phyloP scores from a whole-genome alignment of 2,797 vertebrate genomes.

The Diglossa cyanea region DNA sequence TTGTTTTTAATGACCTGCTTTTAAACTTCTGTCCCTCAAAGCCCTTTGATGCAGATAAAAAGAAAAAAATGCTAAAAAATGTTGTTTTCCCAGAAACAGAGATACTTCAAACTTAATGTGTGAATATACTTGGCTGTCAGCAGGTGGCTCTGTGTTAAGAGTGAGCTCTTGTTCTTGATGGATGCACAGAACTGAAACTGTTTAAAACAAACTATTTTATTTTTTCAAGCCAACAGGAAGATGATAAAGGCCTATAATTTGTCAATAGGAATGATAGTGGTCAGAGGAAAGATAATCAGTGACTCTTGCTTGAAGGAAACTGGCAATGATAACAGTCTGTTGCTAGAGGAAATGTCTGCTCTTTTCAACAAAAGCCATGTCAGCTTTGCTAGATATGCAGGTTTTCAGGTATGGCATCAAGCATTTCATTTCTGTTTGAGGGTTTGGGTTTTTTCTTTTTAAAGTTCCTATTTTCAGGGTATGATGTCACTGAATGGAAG shows the following conservation, averaged over 20 bases:
- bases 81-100: background rate
- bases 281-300: background rate
- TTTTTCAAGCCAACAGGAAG: background rate
- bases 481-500: background rate
- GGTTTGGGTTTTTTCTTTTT: background rate
- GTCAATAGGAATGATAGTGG: background rate
- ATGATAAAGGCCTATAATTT: background rate
- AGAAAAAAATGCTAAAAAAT: background rate
- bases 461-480: background rate
- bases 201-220: background rate
- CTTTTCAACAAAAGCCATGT: background rate
- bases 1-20: background rate
- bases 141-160: constrained; percentile 22
- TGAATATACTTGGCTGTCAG: background rate
- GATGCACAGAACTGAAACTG: background rate
- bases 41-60: background rate
- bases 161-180: background rate
- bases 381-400: background rate
- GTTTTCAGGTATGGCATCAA: background rate
- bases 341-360: background rate
- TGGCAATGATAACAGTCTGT: background rate
- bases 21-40: background rate
- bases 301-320: background rate
- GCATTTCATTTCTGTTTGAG: background rate
- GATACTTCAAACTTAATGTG: background rate